Base-by-base conservation (phyloP, 1,140 invertebrate species). In the Apis cerana region DNA sequence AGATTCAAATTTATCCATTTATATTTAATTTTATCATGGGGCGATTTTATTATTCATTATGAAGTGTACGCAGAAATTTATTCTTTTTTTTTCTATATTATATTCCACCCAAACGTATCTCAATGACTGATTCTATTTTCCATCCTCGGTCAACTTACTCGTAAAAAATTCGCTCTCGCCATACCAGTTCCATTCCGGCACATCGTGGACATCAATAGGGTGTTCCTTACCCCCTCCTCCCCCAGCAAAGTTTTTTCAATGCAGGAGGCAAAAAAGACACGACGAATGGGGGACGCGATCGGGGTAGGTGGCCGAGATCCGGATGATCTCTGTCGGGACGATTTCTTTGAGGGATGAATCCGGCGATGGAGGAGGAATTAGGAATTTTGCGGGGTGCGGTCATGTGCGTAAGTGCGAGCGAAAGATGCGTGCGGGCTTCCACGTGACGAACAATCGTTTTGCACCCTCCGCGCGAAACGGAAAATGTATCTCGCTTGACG, bases 401-500 rank as follows among this genome's bases (percentile, higher is more conserved):
- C 69, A 89, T 87, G 86, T 61, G 86, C 79, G 86, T 88, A 83
- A 88, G 75, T 82, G 76, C 64, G 74, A 69, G 74, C 78, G 71
- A 88, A 87, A 82, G 89, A 86, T 80, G 83, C 89, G 85, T 79
- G 81, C 83, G 88, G 82, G 67, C 69, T 71, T 75, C 79, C n/a
- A 56, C 33, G 50, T 82, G 67, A 82, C 84, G 89, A 89, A 93
- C 91, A 92, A 92, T 92, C 90, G 91, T 89, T 92, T 92, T 85
- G 90, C 92, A 92, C 91, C 91, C 91, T 90, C 83, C 68, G 90
- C 83, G 90, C 82, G 90, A 90, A 93, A 91, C 89, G 90, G 89
- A 87, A 92, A 93, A 93, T 92, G 91, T 92, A 92, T 92, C 91
- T 91, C 88, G 91, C 88, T 87, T 92, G 91, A 90, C 92, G 87